A percentile compares a stretch with the other conserved stretches of the same genome.
phyloP scores from a whole-genome alignment of 2,113 vertebrate genomes.

The Antechinus stuartii region DNA sequence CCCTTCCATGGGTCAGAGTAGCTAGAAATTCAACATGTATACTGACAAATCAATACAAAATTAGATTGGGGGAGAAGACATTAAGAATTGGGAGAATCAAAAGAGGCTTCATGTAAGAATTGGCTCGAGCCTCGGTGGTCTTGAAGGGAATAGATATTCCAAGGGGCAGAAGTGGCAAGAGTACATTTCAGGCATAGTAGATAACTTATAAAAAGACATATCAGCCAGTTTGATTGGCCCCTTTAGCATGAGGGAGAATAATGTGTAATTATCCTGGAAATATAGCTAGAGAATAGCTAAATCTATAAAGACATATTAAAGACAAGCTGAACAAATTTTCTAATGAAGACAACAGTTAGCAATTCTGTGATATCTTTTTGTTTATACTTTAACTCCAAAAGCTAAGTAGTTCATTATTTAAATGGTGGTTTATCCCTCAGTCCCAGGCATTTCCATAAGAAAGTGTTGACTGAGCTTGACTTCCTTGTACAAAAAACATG shows the following conservation, averaged over 20 bases:
- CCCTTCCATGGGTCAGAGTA: neutral
- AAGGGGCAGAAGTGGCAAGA: neutral
- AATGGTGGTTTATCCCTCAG: neutral
- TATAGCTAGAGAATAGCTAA: neutral
- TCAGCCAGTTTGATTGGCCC: neutral
- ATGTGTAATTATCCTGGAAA: neutral
- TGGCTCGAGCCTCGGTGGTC: neutral
- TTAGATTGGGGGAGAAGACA: neutral
- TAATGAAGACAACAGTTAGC: neutral
- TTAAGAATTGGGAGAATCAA: neutral
- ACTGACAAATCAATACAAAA: neutral
- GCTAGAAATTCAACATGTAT: neutral
- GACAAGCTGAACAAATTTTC: neutral
- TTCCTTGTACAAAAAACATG: neutral
- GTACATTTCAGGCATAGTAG: neutral
- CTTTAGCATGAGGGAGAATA: neutral
- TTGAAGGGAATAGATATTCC: neutral
- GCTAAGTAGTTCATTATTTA: neutral
- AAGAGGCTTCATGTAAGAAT: neutral
- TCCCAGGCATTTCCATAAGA: neutral
- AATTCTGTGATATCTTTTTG: neutral
- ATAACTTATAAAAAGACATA: neutral
- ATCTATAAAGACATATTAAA: neutral
- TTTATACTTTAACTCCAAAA: neutral
- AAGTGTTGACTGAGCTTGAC: conserved; percentile 3